Evolutionary conservation across 2,888 invertebrate genomes (phyloP), one percentile per base, ranked within the genome.

Genomic region (Torymus texanus): DNA sequence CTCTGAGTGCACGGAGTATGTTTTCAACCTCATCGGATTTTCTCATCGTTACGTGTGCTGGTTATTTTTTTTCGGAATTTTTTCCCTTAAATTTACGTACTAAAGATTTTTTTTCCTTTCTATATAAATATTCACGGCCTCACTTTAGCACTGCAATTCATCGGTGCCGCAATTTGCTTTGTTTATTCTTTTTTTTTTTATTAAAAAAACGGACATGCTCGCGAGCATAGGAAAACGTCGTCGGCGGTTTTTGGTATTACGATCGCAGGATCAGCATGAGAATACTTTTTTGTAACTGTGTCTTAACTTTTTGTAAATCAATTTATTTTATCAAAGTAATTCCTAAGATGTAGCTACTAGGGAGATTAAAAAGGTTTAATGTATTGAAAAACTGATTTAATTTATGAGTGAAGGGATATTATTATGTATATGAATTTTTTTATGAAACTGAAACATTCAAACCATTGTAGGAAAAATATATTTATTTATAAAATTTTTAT

Each of bases 151-250:
- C n/a, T 13, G 24, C 70, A 50, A 71, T 13, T 41, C 73, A 24
- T 62, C 21, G 16, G 55, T 73, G 18, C 53, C 29, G 55, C 50
- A 16, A 8, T 63, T 29, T 59, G 55, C 53, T 66, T 14, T 41
- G n/a, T 51, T 41, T 41, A 1, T 41, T 41, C 24, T 66, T 11
- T 55, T 21, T 51, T 41, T 55, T 21, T 77, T 71, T 65, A n/a
- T 11, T 71, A 65, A 41, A 71, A 71, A 78, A 78, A 65, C 66
- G 58, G 72, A 77, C 21, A 63, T 71, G 66, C 58, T 53, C 29
- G 58, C 51, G 29, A 71, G 71, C 59, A 65, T 59, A 71, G 65
- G 65, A 76, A 70, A 70, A 76, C 63, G 63, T 71, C 24, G 72
- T 51, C 59, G 63, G 66, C 71, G 65, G 67, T 41, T 70, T 56